Conservation (phyloP, 2,113 vertebrate species). For the Neomonachus schauinslandi region DNA sequence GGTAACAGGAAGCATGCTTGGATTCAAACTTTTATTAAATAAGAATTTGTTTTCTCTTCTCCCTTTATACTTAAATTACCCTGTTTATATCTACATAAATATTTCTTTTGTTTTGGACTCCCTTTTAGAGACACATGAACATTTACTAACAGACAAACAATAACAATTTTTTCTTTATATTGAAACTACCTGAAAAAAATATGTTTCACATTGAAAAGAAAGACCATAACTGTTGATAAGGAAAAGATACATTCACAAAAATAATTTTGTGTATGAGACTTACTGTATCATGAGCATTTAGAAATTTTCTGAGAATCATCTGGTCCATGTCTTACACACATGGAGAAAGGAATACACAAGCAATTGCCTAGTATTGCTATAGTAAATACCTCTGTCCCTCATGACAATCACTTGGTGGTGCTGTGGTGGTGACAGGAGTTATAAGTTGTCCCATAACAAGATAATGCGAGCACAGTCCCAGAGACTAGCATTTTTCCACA, state of each 20-base stretch:
- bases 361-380: neutral
- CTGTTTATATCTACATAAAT: slow-evolving; percentile 38
- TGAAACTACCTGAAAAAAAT: neutral
- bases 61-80: slow-evolving; percentile 49
- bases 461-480: slow-evolving; percentile 43
- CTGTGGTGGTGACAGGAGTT: slow-evolving; percentile 48
- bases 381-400: neutral
- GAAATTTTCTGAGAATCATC: neutral
- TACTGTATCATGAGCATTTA: neutral
- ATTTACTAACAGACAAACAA: neutral
- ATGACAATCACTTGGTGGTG: slow-evolving; percentile 47
- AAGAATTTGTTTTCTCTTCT: slow-evolving; percentile 45
- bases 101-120: slow-evolving; percentile 35
- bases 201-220: neutral
- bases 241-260: neutral
- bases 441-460: slow-evolving; percentile 30
- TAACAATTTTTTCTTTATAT: neutral
- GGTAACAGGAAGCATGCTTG: slow-evolving; percentile 43
- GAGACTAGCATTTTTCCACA: slow-evolving; percentile 51
- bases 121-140: neutral
- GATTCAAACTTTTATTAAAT: slow-evolving; percentile 66
- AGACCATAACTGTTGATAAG: neutral
- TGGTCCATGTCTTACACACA: neutral
- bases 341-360: neutral
- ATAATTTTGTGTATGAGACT: neutral